phyloP scores from a whole-genome alignment of 2,888 invertebrate genomes.

The Brachypterus glaber region DNA sequence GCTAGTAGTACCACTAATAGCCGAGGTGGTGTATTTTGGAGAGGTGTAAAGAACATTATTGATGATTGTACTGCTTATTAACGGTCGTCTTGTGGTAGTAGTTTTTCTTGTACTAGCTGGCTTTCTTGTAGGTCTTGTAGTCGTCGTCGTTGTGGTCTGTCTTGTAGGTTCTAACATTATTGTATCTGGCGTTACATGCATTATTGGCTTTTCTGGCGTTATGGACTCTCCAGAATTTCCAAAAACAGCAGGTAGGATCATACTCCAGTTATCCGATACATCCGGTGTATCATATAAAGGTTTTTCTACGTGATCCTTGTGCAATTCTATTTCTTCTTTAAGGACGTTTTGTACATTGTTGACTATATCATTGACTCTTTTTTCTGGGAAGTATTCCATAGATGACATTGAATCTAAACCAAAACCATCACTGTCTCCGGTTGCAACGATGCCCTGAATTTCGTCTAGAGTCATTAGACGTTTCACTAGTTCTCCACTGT shows the following conservation, averaged over 20 bases:
- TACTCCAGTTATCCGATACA: slow-evolving; percentile 69
- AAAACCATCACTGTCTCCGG: slow-evolving; percentile 62
- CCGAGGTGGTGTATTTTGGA: background rate
- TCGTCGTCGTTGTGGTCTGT: slow-evolving; percentile 9
- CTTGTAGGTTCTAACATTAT: slow-evolving; percentile 31
- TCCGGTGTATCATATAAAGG: slow-evolving; percentile 60
- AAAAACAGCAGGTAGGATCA: slow-evolving; percentile 71
- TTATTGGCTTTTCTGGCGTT: slow-evolving; percentile 30
- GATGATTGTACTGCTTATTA: background rate
- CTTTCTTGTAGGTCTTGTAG: slow-evolving; percentile 4
- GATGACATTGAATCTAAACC: slow-evolving; percentile 42
- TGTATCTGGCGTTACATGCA: slow-evolving; percentile 33
- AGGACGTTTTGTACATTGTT: slow-evolving; percentile 75
- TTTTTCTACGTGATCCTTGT: slow-evolving; percentile 41
- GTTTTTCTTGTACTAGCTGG: too few relatives aligned
- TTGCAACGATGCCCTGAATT: slow-evolving; percentile 76
- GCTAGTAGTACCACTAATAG: too few relatives aligned
- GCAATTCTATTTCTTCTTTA: slow-evolving; percentile 60
- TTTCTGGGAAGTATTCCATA: slow-evolving; percentile 43
- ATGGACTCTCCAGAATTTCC: slow-evolving; percentile 44
- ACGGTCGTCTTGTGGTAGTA: background rate
- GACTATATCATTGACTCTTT: slow-evolving; percentile 69
- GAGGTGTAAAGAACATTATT: slow-evolving; percentile 11
- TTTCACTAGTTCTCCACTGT: slow-evolving; percentile 72
- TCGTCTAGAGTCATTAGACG: slow-evolving; percentile 76